Evolutionary conservation across 2,797 vertebrate species (phyloP), one percentile per base, ranked within the genome.

Genomic region (Myotis planiceps): DNA sequence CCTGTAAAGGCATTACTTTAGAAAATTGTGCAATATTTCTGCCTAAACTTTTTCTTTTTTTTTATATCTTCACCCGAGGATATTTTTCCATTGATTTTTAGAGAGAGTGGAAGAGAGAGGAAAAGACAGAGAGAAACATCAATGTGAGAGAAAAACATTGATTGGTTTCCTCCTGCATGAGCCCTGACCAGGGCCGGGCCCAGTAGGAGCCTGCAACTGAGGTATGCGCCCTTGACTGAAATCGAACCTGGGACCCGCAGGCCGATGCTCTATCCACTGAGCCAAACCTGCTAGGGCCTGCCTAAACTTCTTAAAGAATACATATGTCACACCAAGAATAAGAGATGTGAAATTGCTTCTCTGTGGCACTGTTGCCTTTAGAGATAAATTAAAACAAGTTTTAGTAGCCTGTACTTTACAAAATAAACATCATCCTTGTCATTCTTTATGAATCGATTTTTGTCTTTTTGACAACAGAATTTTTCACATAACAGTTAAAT

Each of bases 1-100:
- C 82, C 78, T 96, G 95, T 75, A 82, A 89, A 92, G 95, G 21
- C 51, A 78, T 78, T 68, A 55, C 74, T 94, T 92, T 66, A 88
- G 71, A 82, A 94, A 79, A 93, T 74, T 85, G 25, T 68, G 37
- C 32, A 94, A 83, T 18, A 42, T 86, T 58, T 47, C 13, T 32
- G 14, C 19, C 10, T 21, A 37, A 37, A 83, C 49, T 81, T 86
- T 81, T 80, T 81, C 4, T 58, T 55, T 55, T 55, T 23, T 53
- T 7, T 1, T 12, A 55, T 2, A 55, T 25, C 23, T 55, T 55
- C 53, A 55, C 23, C 53, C 9, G 9, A 25, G 23, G 23, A 55
- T 55, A 23, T 12, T 55, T 55, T 55, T 55, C 53, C 53, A 55
- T 55, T 55, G 53, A 25, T 10, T 60, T 60, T 60, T 60, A 60